phyloP scores from a whole-genome alignment of 2,888 invertebrate genomes.

The Idaea biselata region DNA sequence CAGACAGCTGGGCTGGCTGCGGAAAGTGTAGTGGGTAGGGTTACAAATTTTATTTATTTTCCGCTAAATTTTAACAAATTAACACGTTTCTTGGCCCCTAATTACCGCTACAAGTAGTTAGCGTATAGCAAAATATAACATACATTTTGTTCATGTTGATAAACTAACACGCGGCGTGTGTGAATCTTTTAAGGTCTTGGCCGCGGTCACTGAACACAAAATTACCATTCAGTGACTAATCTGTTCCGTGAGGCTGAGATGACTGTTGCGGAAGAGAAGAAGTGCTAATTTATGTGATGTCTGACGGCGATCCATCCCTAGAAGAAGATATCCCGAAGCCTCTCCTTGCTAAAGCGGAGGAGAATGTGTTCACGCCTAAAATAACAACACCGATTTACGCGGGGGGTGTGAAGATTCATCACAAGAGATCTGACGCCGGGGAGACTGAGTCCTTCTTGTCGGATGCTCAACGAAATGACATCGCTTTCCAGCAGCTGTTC shows the following conservation, averaged over 20 bases:
- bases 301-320: slow-evolving; percentile 77
- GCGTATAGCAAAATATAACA: neutral
- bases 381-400: slow-evolving; percentile 68
- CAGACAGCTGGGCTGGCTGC: neutral
- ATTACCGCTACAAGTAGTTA: neutral
- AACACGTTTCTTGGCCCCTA: neutral
- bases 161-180: neutral
- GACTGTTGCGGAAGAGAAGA: slow-evolving; percentile 24
- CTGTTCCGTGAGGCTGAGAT: slow-evolving; percentile 22
- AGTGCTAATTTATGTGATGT: slow-evolving; percentile 60
- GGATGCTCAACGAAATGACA: slow-evolving; percentile 70
- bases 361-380: slow-evolving; percentile 74
- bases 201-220: slow-evolving; percentile 4
- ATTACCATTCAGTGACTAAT: slow-evolving; percentile 31
- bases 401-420: slow-evolving; percentile 64
- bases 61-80: neutral
- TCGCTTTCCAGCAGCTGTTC: slow-evolving; percentile 69
- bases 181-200: neutral
- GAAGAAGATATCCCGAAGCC: slow-evolving; percentile 74
- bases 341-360: slow-evolving; percentile 59
- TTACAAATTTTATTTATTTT: slow-evolving; percentile 2
- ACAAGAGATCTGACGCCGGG: slow-evolving; percentile 59
- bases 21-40: neutral
- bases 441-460: slow-evolving; percentile 68
- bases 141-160: neutral